These are phyloP conservation scores for Pristionchus fissidentatus DNA, from an alignment of 2,888 invertebrate species.

Conservation along the genomic window DNA sequence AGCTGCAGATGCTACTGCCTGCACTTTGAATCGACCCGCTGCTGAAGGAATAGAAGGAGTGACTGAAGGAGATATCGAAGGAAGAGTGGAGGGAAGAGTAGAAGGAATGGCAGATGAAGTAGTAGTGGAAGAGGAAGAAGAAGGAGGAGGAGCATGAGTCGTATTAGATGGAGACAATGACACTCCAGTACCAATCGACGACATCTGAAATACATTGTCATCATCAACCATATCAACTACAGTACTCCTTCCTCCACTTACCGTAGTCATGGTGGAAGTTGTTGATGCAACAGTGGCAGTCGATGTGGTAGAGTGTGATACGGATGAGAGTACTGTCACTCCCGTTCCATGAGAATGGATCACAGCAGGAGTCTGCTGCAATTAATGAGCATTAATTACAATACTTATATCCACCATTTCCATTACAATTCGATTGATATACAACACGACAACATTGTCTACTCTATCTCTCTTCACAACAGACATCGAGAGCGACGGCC, in stretches of 20 bases:
- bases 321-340: conserved; percentile 6
- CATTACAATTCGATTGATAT: neutral
- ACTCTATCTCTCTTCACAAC: neutral
- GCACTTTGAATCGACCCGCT: conserved; percentile 57
- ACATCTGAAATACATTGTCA: neutral
- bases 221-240: neutral
- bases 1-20: neutral
- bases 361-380: neutral
- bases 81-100: neutral
- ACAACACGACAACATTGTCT: neutral
- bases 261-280: conserved; percentile 19
- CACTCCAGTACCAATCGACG: neutral
- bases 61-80: neutral
- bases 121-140: neutral
- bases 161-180: conserved; percentile 14
- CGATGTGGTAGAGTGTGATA: neutral
- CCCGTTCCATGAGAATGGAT: neutral
- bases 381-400: neutral
- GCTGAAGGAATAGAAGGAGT: neutral
- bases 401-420: too few species aligned
- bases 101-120: neutral
- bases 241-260: neutral
- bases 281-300: neutral
- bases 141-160: conserved; percentile 1
- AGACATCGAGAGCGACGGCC: conserved; percentile 48